A percentile compares a stretch with the other conserved stretches of the same genome.
These are phyloP conservation scores for Hormiphora californensis DNA, from an alignment of 37 sponge, comb jelly and placozoan species.

Conservation along the genomic window DNA sequence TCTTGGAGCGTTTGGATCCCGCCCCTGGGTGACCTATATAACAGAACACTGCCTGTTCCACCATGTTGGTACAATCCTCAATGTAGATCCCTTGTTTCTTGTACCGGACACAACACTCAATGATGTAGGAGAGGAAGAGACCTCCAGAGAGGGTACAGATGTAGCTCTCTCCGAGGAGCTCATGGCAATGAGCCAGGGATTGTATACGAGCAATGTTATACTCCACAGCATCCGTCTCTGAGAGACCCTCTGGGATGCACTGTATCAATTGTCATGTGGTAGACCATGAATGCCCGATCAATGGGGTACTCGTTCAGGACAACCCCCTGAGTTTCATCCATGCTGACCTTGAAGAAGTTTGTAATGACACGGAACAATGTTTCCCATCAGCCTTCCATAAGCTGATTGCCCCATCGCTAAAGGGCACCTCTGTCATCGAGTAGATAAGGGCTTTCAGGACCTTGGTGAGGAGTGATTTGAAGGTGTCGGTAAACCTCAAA, in stretches of 20 bases:
- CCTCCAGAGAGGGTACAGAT: not conserved
- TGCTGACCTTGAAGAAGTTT: not conserved
- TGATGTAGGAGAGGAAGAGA: not conserved
- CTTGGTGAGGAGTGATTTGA: conserved; percentile 8
- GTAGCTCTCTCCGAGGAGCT: not conserved
- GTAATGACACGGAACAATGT: not conserved
- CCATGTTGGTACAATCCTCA: conserved; percentile 10
- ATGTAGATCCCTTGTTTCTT: not conserved
- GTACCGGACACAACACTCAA: conserved; percentile 20
- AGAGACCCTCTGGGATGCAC: not conserved
- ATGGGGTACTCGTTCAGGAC: not conserved
- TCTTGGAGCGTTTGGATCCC: conserved; percentile 36
- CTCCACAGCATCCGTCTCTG: not conserved
- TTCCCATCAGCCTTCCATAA: not conserved
- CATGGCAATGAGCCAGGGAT: conserved; percentile 19
- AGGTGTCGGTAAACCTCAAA: conserved; percentile 30
- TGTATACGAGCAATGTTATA: conserved; percentile 35
- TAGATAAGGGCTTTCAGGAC: not conserved
- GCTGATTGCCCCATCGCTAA: not conserved
- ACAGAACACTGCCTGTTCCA: conserved; percentile 23
- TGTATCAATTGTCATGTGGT: conserved; percentile 20
- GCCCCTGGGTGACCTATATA: conserved; percentile 35
- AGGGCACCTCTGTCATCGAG: not conserved
- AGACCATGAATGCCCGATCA: conserved; percentile 4
- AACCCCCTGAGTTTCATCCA: not conserved